A percentile compares a stretch with the other conserved stretches of the same genome.
phyloP scores from a whole-genome alignment of 2,797 vertebrate genomes.

The Pogonophryne albipinna region DNA sequence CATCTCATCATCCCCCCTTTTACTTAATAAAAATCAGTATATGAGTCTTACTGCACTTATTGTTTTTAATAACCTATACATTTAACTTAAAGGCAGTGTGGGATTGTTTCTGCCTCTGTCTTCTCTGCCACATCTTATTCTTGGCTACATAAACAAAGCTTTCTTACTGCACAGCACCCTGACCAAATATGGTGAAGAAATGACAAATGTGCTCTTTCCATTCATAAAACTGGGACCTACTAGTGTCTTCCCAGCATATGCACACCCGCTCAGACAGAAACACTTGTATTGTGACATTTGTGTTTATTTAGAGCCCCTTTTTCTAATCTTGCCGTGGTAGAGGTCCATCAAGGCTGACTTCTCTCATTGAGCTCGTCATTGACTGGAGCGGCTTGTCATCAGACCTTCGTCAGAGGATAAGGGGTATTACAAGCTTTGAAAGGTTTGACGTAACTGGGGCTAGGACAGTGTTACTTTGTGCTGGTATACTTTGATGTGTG shows the following conservation, averaged over 20 bases:
- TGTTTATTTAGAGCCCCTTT: slow-evolving; percentile 53
- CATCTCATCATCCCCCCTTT: slow-evolving; percentile 33
- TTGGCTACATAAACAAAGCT: slow-evolving; percentile 79
- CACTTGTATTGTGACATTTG: slow-evolving; percentile 34
- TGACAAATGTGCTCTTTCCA: slow-evolving; percentile 81
- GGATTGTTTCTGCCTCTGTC: slow-evolving; percentile 53
- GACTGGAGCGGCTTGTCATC: slow-evolving; percentile 85
- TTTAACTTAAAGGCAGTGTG: slow-evolving; percentile 48
- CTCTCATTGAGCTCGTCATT: slow-evolving; percentile 80
- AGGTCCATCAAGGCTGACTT: slow-evolving; percentile 66
- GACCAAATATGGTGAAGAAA: slow-evolving; percentile 86
- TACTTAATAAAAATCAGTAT: slow-evolving; percentile 21
- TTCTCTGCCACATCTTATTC: slow-evolving; percentile 76
- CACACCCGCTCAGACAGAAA: slow-evolving; percentile 8
- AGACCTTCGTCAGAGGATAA: slow-evolving; percentile 88
- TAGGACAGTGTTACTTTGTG: slow-evolving; percentile 69
- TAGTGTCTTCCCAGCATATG: slow-evolving; percentile 50
- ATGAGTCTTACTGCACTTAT: slow-evolving; percentile 29
- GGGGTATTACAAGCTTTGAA: slow-evolving; percentile 87
- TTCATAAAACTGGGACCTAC: slow-evolving; percentile 80
- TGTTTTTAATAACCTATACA: slow-evolving; percentile 54
- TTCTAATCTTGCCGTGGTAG: slow-evolving; percentile 67
- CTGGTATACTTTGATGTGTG: slow-evolving; percentile 70
- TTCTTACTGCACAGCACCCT: slow-evolving; percentile 71
- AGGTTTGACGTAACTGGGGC: slow-evolving; percentile 84